Evolutionary conservation across 2,888 invertebrate species (phyloP), one percentile per base, ranked within the genome.

Genomic region (Neria commutata): DNA sequence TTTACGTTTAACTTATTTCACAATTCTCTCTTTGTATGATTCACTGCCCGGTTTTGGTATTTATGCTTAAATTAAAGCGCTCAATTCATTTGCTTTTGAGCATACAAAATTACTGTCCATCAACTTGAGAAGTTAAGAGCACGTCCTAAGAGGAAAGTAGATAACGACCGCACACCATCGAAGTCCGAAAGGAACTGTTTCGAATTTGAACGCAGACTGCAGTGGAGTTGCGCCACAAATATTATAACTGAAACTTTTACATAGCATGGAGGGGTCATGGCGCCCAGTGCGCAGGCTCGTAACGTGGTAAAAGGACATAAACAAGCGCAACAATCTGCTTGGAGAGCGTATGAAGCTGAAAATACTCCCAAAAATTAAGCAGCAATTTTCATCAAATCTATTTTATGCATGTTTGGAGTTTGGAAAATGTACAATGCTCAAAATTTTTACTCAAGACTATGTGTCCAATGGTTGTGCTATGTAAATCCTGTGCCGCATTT

Each of bases 161-260:
- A n/a, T 24, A 53, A 33, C 40, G 23, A 63, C 61, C 56, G 54
- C 14, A 60, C 60, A 53, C 48, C 11, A 26, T 8, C 24, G 57
- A 60, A 53, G 46, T 56, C 55, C 57, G 62, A 57, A 56, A 58
- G 56, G 63, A 63, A 66, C 66, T 66, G 60, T 54, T 56, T 47
- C 24, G 17, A 49, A 56, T 57, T 61, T 23, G 37, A n/a, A 37
- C 37, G n/a, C n/a, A 37, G 37, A 37, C 37, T 37, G 37, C 37
- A 37, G 37, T 37, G n/a, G n/a, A 37, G 37, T 37, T n/a, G 16
- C 6, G n/a, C 4, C n/a, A n/a, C 8, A n/a, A 37, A 37, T 14
- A 37, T 37, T 37, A 8, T 37, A 4, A 14, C 4, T 37, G 37
- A 37, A 37, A n/a, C n/a, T 37, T 6, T 4, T 37, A 37, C 37